These are phyloP conservation scores for Diglossa cyanea DNA, from an alignment of 2,797 vertebrate genomes.

Conservation along the genomic window DNA sequence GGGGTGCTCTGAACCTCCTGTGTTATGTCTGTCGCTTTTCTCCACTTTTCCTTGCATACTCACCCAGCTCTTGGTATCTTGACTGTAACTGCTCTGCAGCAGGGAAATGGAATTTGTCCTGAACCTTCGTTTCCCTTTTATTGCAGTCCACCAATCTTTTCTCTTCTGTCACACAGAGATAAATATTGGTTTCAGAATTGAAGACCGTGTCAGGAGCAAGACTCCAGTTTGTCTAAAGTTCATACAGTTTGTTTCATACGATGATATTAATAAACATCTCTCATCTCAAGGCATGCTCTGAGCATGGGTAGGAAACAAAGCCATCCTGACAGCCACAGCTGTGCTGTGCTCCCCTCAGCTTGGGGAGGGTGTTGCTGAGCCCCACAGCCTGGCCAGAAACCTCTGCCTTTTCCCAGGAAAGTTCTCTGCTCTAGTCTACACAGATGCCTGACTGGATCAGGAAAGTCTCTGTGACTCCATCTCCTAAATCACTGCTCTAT, in stretches of 20 bases:
- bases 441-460: neutral
- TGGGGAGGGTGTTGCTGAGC: neutral
- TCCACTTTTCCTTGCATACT: neutral
- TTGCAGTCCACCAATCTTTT: neutral
- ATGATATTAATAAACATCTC: neutral
- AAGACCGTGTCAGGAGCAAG: neutral
- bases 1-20: neutral
- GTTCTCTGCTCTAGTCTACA: neutral
- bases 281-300: neutral
- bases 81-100: neutral
- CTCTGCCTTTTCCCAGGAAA: neutral
- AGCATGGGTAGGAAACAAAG: neutral
- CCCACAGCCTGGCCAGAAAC: neutral
- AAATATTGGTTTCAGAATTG: constrained; percentile 4
- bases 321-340: neutral
- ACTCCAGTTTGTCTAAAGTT: neutral
- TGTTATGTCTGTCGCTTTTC: neutral
- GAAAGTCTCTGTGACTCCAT: neutral
- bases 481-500: neutral
- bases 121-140: neutral
- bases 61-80: neutral
- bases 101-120: neutral
- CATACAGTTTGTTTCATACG: neutral
- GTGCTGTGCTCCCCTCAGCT: neutral
- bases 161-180: neutral